Conservation (phyloP, 2,888 invertebrate genomes). For the Suillia variegata region DNA sequence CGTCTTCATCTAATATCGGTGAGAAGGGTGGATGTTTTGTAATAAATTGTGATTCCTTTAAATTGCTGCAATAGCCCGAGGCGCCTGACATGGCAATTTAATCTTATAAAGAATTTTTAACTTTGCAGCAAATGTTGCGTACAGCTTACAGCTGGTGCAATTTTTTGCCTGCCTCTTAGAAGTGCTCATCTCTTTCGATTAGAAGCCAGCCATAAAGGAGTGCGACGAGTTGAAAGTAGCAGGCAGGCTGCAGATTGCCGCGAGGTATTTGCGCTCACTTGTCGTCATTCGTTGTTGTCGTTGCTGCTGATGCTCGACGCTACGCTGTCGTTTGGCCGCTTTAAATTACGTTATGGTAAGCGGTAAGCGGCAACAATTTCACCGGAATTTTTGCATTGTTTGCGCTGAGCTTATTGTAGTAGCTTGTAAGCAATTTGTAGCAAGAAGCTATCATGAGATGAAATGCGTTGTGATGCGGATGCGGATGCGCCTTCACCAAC, state of each 20-base stretch:
- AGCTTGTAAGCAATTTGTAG: neutral
- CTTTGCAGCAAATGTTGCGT: slow-evolving; percentile 21
- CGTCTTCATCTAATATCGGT: neutral
- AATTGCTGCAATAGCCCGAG: slow-evolving; percentile 22
- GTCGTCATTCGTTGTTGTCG: slow-evolving; percentile 28
- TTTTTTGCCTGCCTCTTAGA: neutral
- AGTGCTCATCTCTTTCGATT: too few species aligned
- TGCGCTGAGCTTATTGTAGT: neutral
- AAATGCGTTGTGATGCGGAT: neutral
- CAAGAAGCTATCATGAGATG: neutral
- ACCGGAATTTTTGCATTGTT: neutral
- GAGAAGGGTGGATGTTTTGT: neutral
- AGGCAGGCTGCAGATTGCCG: neutral
- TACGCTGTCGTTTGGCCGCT: slow-evolving; percentile 38
- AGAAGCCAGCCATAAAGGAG: too few species aligned
- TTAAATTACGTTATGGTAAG: slow-evolving; percentile 48
- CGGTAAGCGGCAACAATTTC: neutral
- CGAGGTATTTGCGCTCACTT: slow-evolving; percentile 45
- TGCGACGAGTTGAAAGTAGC: too few species aligned
- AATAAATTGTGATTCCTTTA: neutral
- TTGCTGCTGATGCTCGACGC: slow-evolving; percentile 31
- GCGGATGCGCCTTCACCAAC: too few species aligned
- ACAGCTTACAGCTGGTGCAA: neutral
- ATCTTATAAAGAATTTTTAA: slow-evolving; percentile 30
- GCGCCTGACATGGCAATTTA: slow-evolving; percentile 26